Evolutionary conservation across 2,888 invertebrate species (phyloP).

Genomic region (Eilema caniola): DNA sequence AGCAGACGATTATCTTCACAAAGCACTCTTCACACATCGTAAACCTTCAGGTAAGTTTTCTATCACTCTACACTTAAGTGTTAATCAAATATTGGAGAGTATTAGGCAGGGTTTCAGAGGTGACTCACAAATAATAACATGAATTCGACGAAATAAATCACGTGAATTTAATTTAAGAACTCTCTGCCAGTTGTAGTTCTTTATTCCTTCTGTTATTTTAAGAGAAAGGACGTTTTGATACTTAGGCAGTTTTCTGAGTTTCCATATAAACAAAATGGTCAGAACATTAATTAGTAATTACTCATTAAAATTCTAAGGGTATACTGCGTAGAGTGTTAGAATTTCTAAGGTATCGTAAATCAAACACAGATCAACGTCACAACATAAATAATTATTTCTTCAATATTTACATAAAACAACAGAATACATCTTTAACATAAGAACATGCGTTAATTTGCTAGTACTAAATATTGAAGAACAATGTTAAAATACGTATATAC

Average conservation of each 20-base stretch:
- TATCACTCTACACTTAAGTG: constrained; percentile 35
- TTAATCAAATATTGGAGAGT: constrained; percentile 15
- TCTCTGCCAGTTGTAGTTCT: neutral
- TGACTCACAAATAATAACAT: neutral
- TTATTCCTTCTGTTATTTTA: neutral
- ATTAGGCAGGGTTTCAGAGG: neutral
- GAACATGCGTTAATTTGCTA: constrained; percentile 48
- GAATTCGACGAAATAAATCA: neutral
- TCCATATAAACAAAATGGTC: neutral
- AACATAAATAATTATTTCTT: constrained; percentile 79
- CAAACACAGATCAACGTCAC: constrained; percentile 74
- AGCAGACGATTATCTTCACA: constrained; percentile 41
- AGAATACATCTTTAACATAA: constrained; percentile 51
- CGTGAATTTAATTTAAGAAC: neutral
- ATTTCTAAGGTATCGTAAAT: constrained; percentile 60
- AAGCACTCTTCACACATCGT: constrained; percentile 36
- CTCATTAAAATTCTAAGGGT: constrained; percentile 1
- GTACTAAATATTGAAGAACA: constrained; percentile 34
- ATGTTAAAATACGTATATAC: constrained; percentile 15
- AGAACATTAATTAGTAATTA: neutral
- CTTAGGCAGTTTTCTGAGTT: neutral
- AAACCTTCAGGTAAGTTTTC: constrained; percentile 38
- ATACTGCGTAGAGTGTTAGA: constrained; percentile 33
- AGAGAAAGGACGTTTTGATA: neutral
- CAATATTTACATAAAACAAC: constrained; percentile 77